These are phyloP conservation scores for Porites lutea DNA, from an alignment of 64 coral and sea anemone genomes.

Conservation along the genomic window DNA sequence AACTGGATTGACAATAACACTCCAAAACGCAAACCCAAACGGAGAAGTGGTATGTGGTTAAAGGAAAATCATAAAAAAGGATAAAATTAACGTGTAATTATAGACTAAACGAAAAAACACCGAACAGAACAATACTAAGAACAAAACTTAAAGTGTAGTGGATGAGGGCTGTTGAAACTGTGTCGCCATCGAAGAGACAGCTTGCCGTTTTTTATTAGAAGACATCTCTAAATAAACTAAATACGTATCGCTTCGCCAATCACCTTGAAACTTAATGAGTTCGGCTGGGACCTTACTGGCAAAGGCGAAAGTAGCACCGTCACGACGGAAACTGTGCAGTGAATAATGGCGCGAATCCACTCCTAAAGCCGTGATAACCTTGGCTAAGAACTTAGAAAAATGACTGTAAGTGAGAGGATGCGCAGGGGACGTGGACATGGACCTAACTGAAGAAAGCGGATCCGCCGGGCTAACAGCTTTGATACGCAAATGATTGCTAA, in stretches of 20 bases:
- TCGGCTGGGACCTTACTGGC: neutral
- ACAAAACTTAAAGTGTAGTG: too few species aligned
- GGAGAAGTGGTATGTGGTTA: too few species aligned
- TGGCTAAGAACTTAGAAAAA: conserved; percentile 27
- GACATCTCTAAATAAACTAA: conserved; percentile 58
- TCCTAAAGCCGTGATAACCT: neutral
- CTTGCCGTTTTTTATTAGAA: neutral
- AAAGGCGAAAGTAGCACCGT: conserved; percentile 26
- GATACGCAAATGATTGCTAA: neutral
- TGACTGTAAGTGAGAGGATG: neutral
- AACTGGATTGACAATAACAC: neutral
- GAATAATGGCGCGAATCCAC: neutral
- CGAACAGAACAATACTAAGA: too few species aligned
- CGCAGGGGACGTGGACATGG: neutral
- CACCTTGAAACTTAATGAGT: conserved; percentile 40
- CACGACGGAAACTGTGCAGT: conserved; percentile 20
- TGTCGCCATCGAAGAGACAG: conserved; percentile 1
- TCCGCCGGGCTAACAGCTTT: neutral
- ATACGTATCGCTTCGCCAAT: conserved; percentile 46
- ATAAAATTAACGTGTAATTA: too few species aligned
- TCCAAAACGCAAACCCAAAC: too few species aligned
- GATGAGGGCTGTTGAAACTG: neutral
- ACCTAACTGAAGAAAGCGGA: conserved; percentile 1
- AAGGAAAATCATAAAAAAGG: too few species aligned
- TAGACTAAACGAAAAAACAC: too few species aligned